Base-by-base conservation (phyloP, 2,888 invertebrate genomes). In the Coenonympha arcania region DNA sequence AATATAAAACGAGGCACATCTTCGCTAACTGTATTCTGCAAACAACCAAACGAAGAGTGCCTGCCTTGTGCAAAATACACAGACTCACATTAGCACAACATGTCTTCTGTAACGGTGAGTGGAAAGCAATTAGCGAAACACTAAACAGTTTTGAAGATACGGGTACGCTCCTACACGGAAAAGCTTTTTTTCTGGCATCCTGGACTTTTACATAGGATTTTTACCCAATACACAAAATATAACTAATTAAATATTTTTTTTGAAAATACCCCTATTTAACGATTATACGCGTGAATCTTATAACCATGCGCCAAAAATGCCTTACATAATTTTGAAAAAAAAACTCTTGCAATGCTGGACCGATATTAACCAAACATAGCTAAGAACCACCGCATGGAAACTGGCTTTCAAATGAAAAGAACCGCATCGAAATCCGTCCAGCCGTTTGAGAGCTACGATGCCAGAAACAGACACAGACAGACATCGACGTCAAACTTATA, bases 1-100 rank as follows among this genome's bases (percentile, higher is more conserved):
- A 78, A 81, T 86, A 86, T 86, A 86, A 83, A 84, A 82, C 79
- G 80, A 71, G 68, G 78, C 76, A 77, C 79, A 84, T 84, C 84
- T 73, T 78, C 74, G 65, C 68, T 58, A 64, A 73, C 66, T 67
- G 74, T 84, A 85, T 82, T 84, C 84, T 69, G 76, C 71, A 66
- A 70, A 73, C 70, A 71, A 65, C 69, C 70, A 71, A 78, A 76
- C 71, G 67, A 59, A 56, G 58, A 74, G 68, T 66, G 66, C 65
- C 70, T 69, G 65, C 63, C 56, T 62, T 63, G 64, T 66, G 65
- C 65, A 64, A 66, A 65, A 64, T 56, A 54, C 51, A 45, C 47
- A 34, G 39, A 44, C 34, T 40, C 39, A 43, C 44, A 50, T 26
- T 19, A 51, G 30, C 57, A 44, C 41, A 57, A 58, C 39, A 76